Percentiles rank a stretch among this genome's conserved stretches.
Conservation (phyloP, 2,113 vertebrate genomes). For the Lontra canadensis region DNA sequence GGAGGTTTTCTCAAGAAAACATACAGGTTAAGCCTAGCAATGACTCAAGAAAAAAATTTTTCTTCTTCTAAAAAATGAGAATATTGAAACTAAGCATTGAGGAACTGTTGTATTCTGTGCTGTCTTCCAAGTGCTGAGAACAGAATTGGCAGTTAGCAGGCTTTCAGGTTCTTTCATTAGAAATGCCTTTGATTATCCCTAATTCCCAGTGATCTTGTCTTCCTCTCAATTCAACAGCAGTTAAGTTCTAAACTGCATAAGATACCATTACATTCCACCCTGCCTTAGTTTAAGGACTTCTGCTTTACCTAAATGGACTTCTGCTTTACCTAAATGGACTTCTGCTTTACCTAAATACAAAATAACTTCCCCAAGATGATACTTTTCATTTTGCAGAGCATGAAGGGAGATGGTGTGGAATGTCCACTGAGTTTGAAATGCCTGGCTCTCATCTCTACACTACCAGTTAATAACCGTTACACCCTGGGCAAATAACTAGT, state of each 20-base stretch:
- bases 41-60: neutral
- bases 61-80: conserved; percentile 19
- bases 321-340: neutral
- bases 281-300: neutral
- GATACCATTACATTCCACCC: neutral
- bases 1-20: neutral
- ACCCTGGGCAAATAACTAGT: neutral
- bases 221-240: neutral
- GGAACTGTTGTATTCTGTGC: neutral
- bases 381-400: neutral
- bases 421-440: neutral
- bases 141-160: neutral
- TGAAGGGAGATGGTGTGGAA: neutral
- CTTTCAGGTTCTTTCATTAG: neutral
- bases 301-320: neutral
- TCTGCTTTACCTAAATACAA: neutral
- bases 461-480: neutral
- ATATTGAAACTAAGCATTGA: neutral
- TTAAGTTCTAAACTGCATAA: neutral
- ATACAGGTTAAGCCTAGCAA: neutral
- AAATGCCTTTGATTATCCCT: neutral
- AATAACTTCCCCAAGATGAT: neutral
- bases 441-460: neutral
- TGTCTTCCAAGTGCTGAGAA: neutral
- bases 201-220: neutral